Evolutionary conservation across 1,140 invertebrate species (phyloP), one percentile per base, ranked within the genome.

Genomic region (Zaprionus ornatus): DNA sequence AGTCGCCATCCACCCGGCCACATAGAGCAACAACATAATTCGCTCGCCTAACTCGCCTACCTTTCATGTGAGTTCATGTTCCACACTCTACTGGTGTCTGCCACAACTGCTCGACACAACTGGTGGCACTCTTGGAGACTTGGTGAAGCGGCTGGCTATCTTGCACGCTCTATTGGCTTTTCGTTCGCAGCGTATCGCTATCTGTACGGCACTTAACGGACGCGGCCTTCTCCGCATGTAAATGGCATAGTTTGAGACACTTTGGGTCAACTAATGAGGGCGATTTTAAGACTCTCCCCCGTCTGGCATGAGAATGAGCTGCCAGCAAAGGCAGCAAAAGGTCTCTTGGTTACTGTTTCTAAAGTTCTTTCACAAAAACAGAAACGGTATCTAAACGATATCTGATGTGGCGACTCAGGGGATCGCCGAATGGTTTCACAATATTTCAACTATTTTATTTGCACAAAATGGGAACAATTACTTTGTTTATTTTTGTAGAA

Each of bases 231-330:
- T 90, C 62, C 76, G 86, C 85, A 90, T 90, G 82, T 85, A 90
- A 90, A 90, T 90, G 81, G 85, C 86, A 90, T 90, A 82, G 75
- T 90, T 90, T 82, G 75, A 68, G 81, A 90, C 85, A 88, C 85
- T 84, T 88, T 84, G 85, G 83, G 80, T 88, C 85, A 90, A 60
- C 80, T 88, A 88, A 88, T 88, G 84, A 88, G 84, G 80, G 74
- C 84, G 84, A 74, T 65, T 65, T 55, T 52, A 60, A 42, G 35
- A 45, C 54, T 29, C 17, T 35, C 27, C 60, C 60, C 57, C 42
- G 76, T 69, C 69, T 54, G 69, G 79, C 76, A 86, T 86, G 83
- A 60, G 72, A 86, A 86, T 71, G 67, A 75, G 35, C 29, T 10
- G 29, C 29, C 29, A 32, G 27, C 45, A 71, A 3, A 32, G 29